A percentile compares a stretch with the other conserved stretches of the same genome.
Evolutionary conservation across 1,140 invertebrate genomes (phyloP).

Genomic region (Carcinoscorpius rotundicauda): DNA sequence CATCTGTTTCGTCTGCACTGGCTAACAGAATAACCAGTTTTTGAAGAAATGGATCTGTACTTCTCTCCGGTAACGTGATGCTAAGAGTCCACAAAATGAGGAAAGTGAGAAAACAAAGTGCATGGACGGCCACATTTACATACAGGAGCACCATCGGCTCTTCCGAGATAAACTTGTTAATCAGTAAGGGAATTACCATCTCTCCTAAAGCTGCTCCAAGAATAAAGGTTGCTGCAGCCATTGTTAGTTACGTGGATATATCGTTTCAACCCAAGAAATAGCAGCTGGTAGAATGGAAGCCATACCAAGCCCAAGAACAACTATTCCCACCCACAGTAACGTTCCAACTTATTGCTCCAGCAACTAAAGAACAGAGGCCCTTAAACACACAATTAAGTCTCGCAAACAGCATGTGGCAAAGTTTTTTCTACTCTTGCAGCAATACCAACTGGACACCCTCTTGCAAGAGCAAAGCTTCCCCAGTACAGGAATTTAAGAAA

Average conservation of each 20-base stretch:
- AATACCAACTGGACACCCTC: conserved; percentile 31
- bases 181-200: conserved; percentile 34
- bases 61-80: neutral
- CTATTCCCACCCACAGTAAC: conserved; percentile 28
- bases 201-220: conserved; percentile 38
- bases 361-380: conserved; percentile 33
- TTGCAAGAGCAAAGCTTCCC: conserved; percentile 36
- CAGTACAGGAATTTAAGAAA: conserved; percentile 37
- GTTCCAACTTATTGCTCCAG: conserved; percentile 28
- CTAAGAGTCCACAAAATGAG: conserved; percentile 24
- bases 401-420: conserved; percentile 11
- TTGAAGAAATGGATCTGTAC: too few species aligned
- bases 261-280: conserved; percentile 39
- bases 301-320: conserved; percentile 37
- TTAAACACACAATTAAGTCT: conserved; percentile 31
- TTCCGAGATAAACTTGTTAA: conserved; percentile 30
- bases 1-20: too few species aligned
- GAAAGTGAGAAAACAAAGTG: conserved; percentile 25
- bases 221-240: conserved; percentile 38
- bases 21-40: too few species aligned
- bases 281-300: conserved; percentile 39
- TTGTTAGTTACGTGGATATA: conserved; percentile 39
- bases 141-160: conserved; percentile 34
- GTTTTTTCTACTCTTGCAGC: too few species aligned
- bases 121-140: conserved; percentile 24